phyloP scores from a whole-genome alignment of 1,140 invertebrate species.

The Gonatopus flavifemur region DNA sequence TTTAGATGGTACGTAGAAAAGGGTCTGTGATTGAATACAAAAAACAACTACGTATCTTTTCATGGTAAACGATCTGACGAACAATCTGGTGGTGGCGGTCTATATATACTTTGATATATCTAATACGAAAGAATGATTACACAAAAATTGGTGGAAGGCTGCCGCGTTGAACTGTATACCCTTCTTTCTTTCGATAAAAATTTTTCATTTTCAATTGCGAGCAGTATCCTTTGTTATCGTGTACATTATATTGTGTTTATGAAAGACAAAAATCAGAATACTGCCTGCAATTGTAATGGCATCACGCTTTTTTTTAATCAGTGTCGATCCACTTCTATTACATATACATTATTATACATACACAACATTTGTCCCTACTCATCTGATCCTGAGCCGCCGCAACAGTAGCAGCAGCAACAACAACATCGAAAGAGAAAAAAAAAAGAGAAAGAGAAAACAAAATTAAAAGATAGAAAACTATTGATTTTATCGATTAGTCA shows the following conservation, averaged over 20 bases:
- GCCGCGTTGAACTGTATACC: slow-evolving; percentile 36
- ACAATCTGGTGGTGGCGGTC: slow-evolving; percentile 19
- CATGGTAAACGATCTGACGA: slow-evolving; percentile 17
- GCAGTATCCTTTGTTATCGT: slow-evolving; percentile 12
- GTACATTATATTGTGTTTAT: slow-evolving; percentile 2
- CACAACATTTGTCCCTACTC: slow-evolving; percentile 3
- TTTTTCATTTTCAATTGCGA: slow-evolving; percentile 36
- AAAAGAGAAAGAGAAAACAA: slow-evolving; percentile 14
- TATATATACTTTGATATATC: slow-evolving; percentile 4
- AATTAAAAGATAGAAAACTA: slow-evolving; percentile 12
- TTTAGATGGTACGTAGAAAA: slow-evolving; percentile 52
- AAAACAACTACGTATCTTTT: no score
- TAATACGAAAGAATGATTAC: slow-evolving; percentile 16
- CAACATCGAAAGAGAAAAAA: slow-evolving; percentile 13
- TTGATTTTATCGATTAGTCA: slow-evolving; percentile 5
- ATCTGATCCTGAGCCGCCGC: slow-evolving; percentile 2
- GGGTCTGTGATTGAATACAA: not conserved
- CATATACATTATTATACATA: slow-evolving; percentile 9
- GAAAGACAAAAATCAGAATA: slow-evolving; percentile 1
- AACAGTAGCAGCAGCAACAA: not conserved
- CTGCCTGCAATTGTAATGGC: slow-evolving; percentile 43
- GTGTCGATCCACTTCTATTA: slow-evolving; percentile 52
- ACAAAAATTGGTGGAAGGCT: slow-evolving; percentile 42
- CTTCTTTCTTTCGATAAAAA: slow-evolving; percentile 46
- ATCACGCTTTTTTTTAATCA: slow-evolving; percentile 57